Evolutionary conservation across 2,888 invertebrate species (phyloP).

Genomic region (Arctia plantaginis): DNA sequence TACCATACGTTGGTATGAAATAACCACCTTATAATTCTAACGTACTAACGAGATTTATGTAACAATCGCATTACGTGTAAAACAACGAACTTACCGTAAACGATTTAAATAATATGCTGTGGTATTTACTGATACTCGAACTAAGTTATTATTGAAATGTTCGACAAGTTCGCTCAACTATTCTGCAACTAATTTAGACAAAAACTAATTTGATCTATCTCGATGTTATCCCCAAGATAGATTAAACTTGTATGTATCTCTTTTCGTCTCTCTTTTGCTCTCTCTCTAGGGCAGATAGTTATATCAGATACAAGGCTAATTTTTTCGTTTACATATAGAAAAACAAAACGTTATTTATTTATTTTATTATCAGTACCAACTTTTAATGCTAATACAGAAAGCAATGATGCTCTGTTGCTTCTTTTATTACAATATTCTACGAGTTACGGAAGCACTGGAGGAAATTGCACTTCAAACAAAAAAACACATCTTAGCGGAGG

Average conservation of each 20-base stretch:
- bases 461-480: slow-evolving; percentile 52
- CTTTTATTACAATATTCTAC: slow-evolving; percentile 47
- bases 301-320: background rate
- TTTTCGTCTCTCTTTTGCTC: no score
- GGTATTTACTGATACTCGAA: slow-evolving; percentile 31
- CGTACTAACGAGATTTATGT: background rate
- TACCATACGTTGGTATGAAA: background rate
- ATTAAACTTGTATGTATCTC: no score
- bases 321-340: background rate
- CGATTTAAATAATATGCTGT: slow-evolving; percentile 24
- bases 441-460: slow-evolving; percentile 45
- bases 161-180: slow-evolving; percentile 39
- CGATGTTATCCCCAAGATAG: slow-evolving; percentile 32
- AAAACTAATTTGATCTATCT: slow-evolving; percentile 31
- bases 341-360: background rate
- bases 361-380: slow-evolving; percentile 5
- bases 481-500: slow-evolving; percentile 27
- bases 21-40: slow-evolving; percentile 14
- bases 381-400: slow-evolving; percentile 14
- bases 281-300: no score
- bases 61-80: background rate
- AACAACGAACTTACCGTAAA: slow-evolving; percentile 8
- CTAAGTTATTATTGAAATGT: slow-evolving; percentile 37
- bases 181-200: slow-evolving; percentile 49
- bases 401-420: slow-evolving; percentile 40